Conservation (phyloP, 2,113 vertebrate species). For the Oophaga pumilio region DNA sequence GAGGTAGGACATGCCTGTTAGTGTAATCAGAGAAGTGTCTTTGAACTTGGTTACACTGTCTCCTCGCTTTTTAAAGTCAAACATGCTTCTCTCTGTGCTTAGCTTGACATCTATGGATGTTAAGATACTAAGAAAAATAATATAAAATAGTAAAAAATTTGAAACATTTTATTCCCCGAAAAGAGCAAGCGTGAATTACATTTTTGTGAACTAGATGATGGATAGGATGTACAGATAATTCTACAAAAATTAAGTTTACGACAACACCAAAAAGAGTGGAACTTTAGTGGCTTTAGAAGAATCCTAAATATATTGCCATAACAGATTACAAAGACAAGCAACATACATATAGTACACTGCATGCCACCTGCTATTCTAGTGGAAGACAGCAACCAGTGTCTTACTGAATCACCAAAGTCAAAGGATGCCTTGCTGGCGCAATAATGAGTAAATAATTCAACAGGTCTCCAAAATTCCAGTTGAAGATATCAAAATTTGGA, state of each 20-base stretch:
- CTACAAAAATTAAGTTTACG: no score
- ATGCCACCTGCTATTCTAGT: neutral
- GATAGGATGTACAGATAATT: no score
- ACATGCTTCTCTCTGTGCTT: neutral
- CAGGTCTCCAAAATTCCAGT: neutral
- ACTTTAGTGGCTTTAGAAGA: neutral
- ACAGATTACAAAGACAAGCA: neutral
- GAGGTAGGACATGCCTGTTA: constrained; percentile 20
- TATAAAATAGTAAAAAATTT: neutral
- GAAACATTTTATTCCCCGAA: no score
- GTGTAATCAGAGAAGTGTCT: constrained; percentile 42
- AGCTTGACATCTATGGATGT: neutral
- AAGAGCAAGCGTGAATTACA: no score
- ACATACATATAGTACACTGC: neutral
- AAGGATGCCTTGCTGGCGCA: no score
- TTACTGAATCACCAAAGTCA: neutral
- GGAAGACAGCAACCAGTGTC: neutral
- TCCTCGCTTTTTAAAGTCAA: constrained; percentile 18
- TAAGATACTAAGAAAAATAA: neutral
- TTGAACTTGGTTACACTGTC: constrained; percentile 11
- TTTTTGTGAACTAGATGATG: no score
- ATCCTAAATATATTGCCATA: neutral
- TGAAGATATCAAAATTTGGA: neutral
- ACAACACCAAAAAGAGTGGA: neutral
- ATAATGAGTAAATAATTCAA: neutral